Percentiles rank a stretch among this genome's conserved stretches.
phyloP scores from a whole-genome alignment of 2,888 invertebrate species.

The Sericinus montela region DNA sequence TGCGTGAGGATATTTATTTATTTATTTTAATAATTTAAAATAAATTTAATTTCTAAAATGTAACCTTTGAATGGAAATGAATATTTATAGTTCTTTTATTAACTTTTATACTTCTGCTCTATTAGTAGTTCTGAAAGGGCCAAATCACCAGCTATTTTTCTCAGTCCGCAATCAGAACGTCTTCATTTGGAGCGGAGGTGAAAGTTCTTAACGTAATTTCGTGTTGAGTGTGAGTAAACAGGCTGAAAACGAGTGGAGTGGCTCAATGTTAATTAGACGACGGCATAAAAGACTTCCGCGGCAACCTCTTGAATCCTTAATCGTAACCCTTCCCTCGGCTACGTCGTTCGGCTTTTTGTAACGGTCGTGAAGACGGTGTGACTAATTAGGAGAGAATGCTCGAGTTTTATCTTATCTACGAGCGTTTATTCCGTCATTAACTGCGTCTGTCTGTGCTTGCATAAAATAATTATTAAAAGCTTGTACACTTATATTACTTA shows the following conservation, averaged over 20 bases:
- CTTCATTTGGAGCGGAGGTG: slow-evolving; percentile 31
- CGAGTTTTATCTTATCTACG: slow-evolving; percentile 22
- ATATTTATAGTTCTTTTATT: too few species aligned
- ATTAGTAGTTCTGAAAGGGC: slow-evolving; percentile 11
- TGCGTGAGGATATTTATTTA: too few species aligned
- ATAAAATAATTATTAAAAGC: neutral
- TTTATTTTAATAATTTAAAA: too few species aligned
- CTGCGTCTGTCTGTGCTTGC: neutral
- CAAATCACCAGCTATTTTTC: slow-evolving; percentile 34
- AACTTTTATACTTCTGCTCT: neutral
- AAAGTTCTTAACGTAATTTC: slow-evolving; percentile 43
- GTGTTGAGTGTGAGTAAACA: slow-evolving; percentile 53
- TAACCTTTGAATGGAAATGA: too few species aligned
- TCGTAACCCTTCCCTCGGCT: slow-evolving; percentile 44
- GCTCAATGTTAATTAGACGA: slow-evolving; percentile 58
- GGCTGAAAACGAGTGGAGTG: slow-evolving; percentile 45
- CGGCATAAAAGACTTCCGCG: slow-evolving; percentile 29
- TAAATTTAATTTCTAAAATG: too few species aligned
- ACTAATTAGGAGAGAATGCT: slow-evolving; percentile 46
- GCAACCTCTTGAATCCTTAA: slow-evolving; percentile 62
- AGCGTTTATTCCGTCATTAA: slow-evolving; percentile 11
- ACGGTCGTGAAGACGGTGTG: slow-evolving; percentile 38
- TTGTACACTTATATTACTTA: too few species aligned
- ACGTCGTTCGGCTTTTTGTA: slow-evolving; percentile 43
- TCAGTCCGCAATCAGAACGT: slow-evolving; percentile 35